Base-by-base conservation (phyloP, 1,140 invertebrate species). In the Lepidostoma basale region DNA sequence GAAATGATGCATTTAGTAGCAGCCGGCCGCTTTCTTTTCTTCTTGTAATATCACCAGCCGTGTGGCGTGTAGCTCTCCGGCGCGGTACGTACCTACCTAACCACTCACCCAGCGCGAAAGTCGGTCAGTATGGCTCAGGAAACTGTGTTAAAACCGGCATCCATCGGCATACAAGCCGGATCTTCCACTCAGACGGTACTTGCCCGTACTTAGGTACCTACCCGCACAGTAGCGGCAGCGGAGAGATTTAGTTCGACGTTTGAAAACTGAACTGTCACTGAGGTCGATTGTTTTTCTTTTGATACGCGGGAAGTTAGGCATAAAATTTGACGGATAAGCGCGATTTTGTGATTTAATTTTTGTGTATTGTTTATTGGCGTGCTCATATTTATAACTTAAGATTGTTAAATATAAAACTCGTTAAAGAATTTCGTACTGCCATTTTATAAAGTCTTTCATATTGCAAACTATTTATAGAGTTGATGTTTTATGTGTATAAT, bases 71-170 rank as follows among this genome's bases (percentile, higher is more conserved):
- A 4, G 25, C 20, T 25, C 14, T 18, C 23, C 5, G 3, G 12
- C 3, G 26, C 14, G 12, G 8, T 26, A 26, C 23, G 8, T 26
- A 44, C 59, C 42, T 20, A 23, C 20, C 16, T 62, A 33, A 33
- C 60, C 44, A 49, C 60, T 62, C 60, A 62, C 60, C 60, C 42
- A 62, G 16, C 44, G 58, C 56, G 69, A 70, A 70, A 70, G 69
- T 70, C 69, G 69, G 69, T 70, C 69, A 70, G 45, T 66, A 47
- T 67, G 64, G 59, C 63, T 65, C 63, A 67, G 69, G 67, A 60
- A 70, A 67, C 69, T 70, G 69, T 70, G 68, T 70, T 70, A 70
- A 60, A 62, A n/a, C n/a, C n/a, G n/a, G n/a, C n/a, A n/a, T n/a
- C n/a, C n/a, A n/a, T 23, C 56, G 40, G 39, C 68, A 49, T 64